Evolutionary conservation across 2,113 vertebrate genomes (phyloP).

Genomic region (Onychostruthus taczanowskii): DNA sequence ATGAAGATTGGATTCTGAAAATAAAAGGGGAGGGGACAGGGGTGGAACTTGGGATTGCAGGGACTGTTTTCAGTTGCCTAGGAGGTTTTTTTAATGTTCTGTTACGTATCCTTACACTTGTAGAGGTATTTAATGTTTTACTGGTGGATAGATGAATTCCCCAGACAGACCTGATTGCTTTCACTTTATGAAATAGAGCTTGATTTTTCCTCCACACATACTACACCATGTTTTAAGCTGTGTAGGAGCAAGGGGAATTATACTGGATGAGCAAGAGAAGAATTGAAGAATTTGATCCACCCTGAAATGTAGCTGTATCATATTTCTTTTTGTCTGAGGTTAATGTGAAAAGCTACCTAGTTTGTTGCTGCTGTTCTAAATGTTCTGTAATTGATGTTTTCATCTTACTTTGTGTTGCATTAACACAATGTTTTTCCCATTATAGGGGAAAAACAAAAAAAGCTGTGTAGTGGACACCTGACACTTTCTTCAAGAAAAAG

Average conservation of each 20-base stretch:
- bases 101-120: neutral
- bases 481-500: neutral
- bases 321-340: slow-evolving; percentile 13
- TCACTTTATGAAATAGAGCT: neutral
- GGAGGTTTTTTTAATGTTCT: neutral
- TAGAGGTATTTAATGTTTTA: neutral
- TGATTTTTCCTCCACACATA: neutral
- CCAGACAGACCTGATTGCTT: neutral
- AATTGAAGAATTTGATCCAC: slow-evolving; percentile 42
- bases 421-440: neutral
- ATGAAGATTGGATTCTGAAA: neutral
- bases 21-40: neutral
- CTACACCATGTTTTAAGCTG: neutral
- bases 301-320: neutral
- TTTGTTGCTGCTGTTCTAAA: slow-evolving; percentile 26
- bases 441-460: neutral
- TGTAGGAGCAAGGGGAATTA: neutral
- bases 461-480: neutral
- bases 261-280: neutral
- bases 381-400: slow-evolving; percentile 27
- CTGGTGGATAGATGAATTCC: slow-evolving; percentile 5
- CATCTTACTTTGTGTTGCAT: neutral
- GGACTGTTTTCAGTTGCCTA: neutral
- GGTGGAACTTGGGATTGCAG: neutral
- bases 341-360: slow-evolving; percentile 12